Percentiles rank a stretch among this genome's conserved stretches.
Evolutionary conservation across 2,113 vertebrate species (phyloP).

Genomic region (Vulpes vulpes): DNA sequence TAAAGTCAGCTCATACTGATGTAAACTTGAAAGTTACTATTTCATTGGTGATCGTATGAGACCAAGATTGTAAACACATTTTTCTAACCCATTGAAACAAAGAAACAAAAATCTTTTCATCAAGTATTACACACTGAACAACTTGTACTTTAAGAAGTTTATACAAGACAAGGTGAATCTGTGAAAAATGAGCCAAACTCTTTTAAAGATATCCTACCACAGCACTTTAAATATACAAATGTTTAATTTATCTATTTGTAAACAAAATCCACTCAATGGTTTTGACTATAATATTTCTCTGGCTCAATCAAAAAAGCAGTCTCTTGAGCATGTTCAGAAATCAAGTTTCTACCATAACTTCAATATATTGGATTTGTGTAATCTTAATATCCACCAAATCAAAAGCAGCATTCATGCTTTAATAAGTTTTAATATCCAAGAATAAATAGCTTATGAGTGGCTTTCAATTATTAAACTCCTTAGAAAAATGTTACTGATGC

Average conservation of each 20-base stretch:
- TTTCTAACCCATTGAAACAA: constrained; percentile 74
- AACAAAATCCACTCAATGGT: constrained; percentile 73
- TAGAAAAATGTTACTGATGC: constrained; percentile 47
- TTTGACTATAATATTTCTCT: constrained; percentile 65
- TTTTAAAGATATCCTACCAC: constrained; percentile 64
- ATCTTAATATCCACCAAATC: constrained; percentile 71
- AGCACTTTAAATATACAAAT: constrained; percentile 73
- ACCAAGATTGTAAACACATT: constrained; percentile 82
- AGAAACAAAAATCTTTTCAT: constrained; percentile 61
- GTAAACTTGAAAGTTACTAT: constrained; percentile 77
- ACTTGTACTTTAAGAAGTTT: constrained; percentile 72
- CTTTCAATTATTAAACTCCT: constrained; percentile 60
- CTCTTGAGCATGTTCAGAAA: constrained; percentile 73
- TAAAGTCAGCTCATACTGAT: constrained; percentile 66
- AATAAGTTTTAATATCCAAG: constrained; percentile 52
- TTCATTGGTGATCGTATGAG: constrained; percentile 51
- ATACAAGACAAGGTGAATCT: constrained; percentile 59
- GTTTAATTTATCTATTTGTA: constrained; percentile 75
- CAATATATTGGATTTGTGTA: not conserved
- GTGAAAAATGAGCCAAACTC: constrained; percentile 69
- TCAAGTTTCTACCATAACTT: constrained; percentile 72
- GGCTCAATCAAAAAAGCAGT: constrained; percentile 75
- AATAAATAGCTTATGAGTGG: constrained; percentile 43
- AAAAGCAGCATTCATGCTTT: constrained; percentile 61
- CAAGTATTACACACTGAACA: constrained; percentile 69